Evolutionary conservation across 2,797 vertebrate species (phyloP), one percentile per base, ranked within the genome.

Genomic region (Helostoma temminkii): DNA sequence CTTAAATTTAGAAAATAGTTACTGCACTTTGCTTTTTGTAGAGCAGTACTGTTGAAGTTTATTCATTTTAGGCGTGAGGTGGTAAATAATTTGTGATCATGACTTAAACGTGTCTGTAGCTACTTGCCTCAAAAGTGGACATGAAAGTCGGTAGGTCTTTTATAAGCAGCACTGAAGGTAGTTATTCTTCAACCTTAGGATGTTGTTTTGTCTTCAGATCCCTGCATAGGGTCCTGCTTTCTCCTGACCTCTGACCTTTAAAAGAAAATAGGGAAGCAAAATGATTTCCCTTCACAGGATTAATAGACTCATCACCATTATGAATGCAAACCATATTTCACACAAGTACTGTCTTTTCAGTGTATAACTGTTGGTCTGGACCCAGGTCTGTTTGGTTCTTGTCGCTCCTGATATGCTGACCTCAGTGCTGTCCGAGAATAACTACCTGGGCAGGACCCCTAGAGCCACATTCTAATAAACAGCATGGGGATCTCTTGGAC

Each of bases 401-500:
- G 10, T 48, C 55, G 65, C 37, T n/a, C n/a, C n/a, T 63, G 69
- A 69, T 81, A 12, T 88, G 85, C 88, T 85, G 82, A 86, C 73
- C 66, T 88, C 60, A 78, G 80, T 74, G 55, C 60, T 82, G 76
- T 75, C 76, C 74, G 68, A 41, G 82, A 87, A 84, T 63, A 84
- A 78, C 58, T 59, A 64, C 60, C 58, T 80, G 79, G 63, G 21
- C 43, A 62, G 75, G 73, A 78, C 74, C 80, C 87, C 84, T 81
- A 70, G 55, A 85, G 85, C 76, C 74, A 81, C 72, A 76, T 80
- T 82, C 74, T 88, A 87, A 89, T 85, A 88, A 78, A 76, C 72
- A 87, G 82, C 80, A 76, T 6, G 21, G 78, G 80, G 64, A 79
- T 67, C 59, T 79, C 48, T 66, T 43, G 69, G 72, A 82, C 81